Conservation (phyloP, 2,888 invertebrate species). For the Sarcophaga caerulescens region DNA sequence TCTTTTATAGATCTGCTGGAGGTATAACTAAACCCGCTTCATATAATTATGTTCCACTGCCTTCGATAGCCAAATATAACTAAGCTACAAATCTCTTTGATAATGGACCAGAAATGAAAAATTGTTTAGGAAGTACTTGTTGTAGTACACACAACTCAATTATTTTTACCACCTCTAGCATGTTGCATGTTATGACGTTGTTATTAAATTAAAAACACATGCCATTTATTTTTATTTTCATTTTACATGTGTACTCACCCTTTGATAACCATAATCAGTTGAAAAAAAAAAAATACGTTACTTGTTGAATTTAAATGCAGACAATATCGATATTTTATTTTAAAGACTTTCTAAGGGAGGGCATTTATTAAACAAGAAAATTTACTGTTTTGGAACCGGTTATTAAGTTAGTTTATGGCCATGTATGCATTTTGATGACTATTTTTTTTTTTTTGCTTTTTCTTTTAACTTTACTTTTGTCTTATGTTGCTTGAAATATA, state of each 20-base stretch:
- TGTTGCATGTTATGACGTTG: constrained; percentile 9
- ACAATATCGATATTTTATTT: neutral
- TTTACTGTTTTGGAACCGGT: neutral
- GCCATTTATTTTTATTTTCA: constrained; percentile 31
- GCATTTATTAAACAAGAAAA: constrained; percentile 7
- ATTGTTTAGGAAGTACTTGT: neutral
- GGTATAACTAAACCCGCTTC: constrained; percentile 42
- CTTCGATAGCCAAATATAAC: constrained; percentile 73
- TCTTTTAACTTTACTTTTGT: constrained; percentile 11
- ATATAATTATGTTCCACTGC: constrained; percentile 73
- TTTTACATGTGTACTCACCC: neutral
- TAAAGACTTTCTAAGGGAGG: constrained; percentile 12
- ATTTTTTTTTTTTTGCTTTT: constrained; percentile 25
- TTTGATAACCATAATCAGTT: neutral
- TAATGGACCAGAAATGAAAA: neutral
- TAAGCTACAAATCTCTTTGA: constrained; percentile 47
- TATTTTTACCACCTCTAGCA: constrained; percentile 12
- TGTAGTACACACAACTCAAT: neutral
- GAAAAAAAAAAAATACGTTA: neutral
- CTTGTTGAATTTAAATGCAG: neutral
- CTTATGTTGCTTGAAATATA: constrained; percentile 21
- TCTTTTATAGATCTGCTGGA: constrained; percentile 60
- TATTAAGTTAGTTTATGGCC: no score
- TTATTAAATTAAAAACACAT: constrained; percentile 24
- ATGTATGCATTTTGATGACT: constrained; percentile 21